These are phyloP conservation scores for Andrena trimmerana DNA, from an alignment of 2,888 invertebrate genomes.

Conservation along the genomic window DNA sequence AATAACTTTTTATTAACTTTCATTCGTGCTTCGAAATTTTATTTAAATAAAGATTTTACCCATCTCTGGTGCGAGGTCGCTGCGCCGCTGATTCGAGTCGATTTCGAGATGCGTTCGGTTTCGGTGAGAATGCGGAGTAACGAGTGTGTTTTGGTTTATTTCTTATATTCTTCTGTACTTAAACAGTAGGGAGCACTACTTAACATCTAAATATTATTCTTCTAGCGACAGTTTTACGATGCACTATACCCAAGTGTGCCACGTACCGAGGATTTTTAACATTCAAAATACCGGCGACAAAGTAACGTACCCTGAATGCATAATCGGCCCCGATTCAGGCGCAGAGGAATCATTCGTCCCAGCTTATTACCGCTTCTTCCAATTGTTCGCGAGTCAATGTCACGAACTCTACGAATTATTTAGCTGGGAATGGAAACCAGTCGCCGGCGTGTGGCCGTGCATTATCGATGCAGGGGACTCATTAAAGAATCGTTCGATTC, in stretches of 20 bases:
- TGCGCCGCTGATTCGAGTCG: neutral
- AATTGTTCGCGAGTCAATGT: conserved; percentile 38
- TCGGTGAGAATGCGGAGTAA: neutral
- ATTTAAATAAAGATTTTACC: too few species aligned
- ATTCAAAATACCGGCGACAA: neutral
- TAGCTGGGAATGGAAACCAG: neutral
- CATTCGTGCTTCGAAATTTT: too few species aligned
- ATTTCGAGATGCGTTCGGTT: conserved; percentile 9
- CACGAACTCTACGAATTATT: conserved; percentile 32
- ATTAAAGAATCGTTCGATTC: neutral
- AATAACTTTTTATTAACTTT: too few species aligned
- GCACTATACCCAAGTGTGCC: neutral
- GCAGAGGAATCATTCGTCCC: neutral
- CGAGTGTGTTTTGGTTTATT: neutral
- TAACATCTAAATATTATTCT: neutral
- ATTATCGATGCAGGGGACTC: conserved; percentile 11
- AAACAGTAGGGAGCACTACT: neutral
- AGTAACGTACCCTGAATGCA: conserved; percentile 17
- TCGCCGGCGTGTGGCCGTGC: neutral
- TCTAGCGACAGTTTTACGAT: neutral
- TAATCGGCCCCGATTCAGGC: conserved; percentile 4
- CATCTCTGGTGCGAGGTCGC: too few species aligned
- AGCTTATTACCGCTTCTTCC: conserved; percentile 19
- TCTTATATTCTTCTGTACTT: neutral
- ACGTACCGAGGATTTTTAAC: neutral